Evolutionary conservation across 2,113 vertebrate species (phyloP), one percentile per base, ranked within the genome.

Genomic region (Apistogramma diplotaenia): DNA sequence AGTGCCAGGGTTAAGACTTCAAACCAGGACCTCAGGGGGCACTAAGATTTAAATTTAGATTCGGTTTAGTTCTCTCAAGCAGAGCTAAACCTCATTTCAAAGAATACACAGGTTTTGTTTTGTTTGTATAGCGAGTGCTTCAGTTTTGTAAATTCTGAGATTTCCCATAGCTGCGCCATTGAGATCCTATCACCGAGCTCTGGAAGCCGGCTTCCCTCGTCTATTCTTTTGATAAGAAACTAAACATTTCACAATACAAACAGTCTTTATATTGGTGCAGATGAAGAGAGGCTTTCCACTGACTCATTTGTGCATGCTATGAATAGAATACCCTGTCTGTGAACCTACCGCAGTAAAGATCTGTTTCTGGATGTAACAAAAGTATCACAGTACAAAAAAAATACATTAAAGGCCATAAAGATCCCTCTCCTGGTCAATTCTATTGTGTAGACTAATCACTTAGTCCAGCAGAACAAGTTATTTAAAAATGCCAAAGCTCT

Each of bases 321-420:
- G 85, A 92, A 89, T 91, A 90, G 84, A 89, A 61, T 46, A 86
- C 27, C 87, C 89, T 70, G 76, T 56, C 35, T 60, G 59, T 89
- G 85, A 91, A 91, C 87, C 71, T 60, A 21, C 59, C 7, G 23
- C 77, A 27, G 82, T 54, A 75, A 59, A 40, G 82, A 89, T 89
- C 76, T 82, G 46, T 61, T 80, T 79, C 84, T 65, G 70, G 7
- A 16, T 88, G 67, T 19, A 87, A 89, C 83, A 81, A 84, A 86
- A 79, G 27, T 35, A 27, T 79, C 23, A 53, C 46, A 73, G 75
- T 54, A 70, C 21, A 79, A 51, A 85, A 51, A 85, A 82, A 67
- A 81, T 35, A 65, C 54, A 84, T 78, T 89, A 87, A 81, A 78
- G 81, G 49, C 31, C 31, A 87, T 53, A 57, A 82, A 74, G 61